phyloP scores from a whole-genome alignment of 2,797 vertebrate genomes.

The Psittacula derbiana region DNA sequence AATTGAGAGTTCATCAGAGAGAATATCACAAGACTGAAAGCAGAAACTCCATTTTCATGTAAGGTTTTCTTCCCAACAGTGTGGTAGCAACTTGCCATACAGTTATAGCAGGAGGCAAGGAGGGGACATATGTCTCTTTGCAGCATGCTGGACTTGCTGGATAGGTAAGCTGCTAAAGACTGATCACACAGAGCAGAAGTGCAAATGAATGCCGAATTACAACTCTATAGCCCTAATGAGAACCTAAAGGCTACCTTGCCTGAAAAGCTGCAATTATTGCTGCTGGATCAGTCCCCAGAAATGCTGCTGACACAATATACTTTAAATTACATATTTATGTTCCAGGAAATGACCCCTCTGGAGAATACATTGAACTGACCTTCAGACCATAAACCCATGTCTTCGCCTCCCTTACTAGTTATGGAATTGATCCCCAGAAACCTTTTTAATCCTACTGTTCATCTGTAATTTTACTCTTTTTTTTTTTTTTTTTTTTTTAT shows the following conservation, averaged over 20 bases:
- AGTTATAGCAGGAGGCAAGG: background rate
- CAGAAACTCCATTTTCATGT: background rate
- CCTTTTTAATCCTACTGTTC: background rate
- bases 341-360: conserved; percentile 4
- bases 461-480: background rate
- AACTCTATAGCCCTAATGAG: conserved; percentile 12
- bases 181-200: background rate
- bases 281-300: conserved; percentile 21
- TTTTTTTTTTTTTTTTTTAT: background rate
- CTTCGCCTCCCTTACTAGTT: background rate
- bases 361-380: background rate
- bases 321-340: conserved; percentile 37
- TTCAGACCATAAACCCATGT: background rate
- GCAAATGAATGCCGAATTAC: background rate
- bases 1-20: background rate
- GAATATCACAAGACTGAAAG: background rate
- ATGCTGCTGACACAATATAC: background rate
- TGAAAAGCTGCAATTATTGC: conserved; percentile 16
- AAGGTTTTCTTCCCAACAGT: background rate
- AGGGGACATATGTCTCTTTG: background rate
- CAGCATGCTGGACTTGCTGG: background rate
- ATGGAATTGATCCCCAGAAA: background rate
- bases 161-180: background rate
- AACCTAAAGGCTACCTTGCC: background rate
- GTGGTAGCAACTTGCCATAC: background rate